phyloP scores from a whole-genome alignment of 2,797 vertebrate species.

The Knipowitschia caucasica region DNA sequence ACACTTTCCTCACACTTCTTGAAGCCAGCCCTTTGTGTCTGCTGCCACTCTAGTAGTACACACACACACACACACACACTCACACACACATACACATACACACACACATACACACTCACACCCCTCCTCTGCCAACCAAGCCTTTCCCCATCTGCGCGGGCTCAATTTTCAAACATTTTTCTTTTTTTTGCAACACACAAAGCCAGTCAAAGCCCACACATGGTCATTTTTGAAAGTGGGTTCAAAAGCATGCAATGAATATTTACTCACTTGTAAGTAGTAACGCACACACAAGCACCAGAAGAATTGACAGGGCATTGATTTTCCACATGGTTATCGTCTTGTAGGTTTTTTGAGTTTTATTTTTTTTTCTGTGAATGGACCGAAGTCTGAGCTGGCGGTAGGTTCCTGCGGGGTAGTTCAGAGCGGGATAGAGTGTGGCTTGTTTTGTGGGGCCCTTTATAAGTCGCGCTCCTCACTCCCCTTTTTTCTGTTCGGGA shows the following conservation, averaged over 20 bases:
- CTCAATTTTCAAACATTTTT: conserved; percentile 29
- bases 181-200: too few relatives aligned
- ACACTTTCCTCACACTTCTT: conserved; percentile 43
- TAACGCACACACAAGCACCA: conserved; percentile 55
- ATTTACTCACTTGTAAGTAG: conserved; percentile 73
- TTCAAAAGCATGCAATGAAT: background rate
- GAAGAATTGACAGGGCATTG: conserved; percentile 66
- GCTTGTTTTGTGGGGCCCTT: conserved; percentile 70
- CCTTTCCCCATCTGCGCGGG: conserved; percentile 26
- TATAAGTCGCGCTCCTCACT: conserved; percentile 65
- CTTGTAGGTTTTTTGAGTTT: conserved; percentile 49
- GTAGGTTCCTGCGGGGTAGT: conserved; percentile 72
- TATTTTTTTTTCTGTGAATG: conserved; percentile 16
- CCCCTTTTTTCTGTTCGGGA: conserved; percentile 10
- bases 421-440: conserved; percentile 71
- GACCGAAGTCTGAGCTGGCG: conserved; percentile 32
- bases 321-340: conserved; percentile 63
- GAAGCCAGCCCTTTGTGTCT: conserved; percentile 68
- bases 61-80: too few relatives aligned
- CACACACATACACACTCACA: conserved; percentile 12
- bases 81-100: too few relatives aligned
- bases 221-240: conserved; percentile 8
- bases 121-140: conserved; percentile 19
- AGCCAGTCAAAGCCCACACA: conserved; percentile 18
- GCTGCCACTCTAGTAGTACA: conserved; percentile 4